Base-by-base conservation (phyloP, 2,888 invertebrate species). In the Philaethria dido region DNA sequence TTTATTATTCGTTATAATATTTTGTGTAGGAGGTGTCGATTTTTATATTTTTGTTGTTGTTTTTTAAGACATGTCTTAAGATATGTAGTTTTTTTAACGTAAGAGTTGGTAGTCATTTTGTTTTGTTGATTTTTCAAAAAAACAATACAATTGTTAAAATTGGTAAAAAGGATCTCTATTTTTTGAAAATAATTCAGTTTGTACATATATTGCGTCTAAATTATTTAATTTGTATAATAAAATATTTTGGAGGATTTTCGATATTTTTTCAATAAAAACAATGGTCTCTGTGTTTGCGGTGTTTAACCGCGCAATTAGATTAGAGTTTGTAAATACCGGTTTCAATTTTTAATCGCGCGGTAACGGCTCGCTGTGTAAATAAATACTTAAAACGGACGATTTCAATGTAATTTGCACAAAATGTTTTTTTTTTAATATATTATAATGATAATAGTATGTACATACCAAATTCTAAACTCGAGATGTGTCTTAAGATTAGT, bases 391-490 rank as follows among this genome's bases (percentile, higher is more conserved):
- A n/a, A 25, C 57, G 22, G 22, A 57, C 22, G 11, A 16, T n/a
- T n/a, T n/a, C n/a, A 52, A 29, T 52, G 29, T n/a, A 20, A 22
- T 22, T 57, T 22, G 55, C 55, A 55, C 55, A 55, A 55, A 39
- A 39, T 9, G 14, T 39, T 8, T 13, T 42, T n/a, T 25, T 42
- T 42, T 5, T n/a, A n/a, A 11, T 6, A 42, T 29, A 48, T 48
- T 14, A n/a, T n/a, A n/a, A n/a, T n/a, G n/a, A n/a, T n/a, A n/a
- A n/a, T n/a, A n/a, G n/a, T n/a, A n/a, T n/a, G 22, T 57, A 42
- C 3, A 25, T 39, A 57, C 11, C 29, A 52, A 52, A 52, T 16
- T 50, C 25, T 1, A 18, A 52, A 50, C n/a, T 2, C 18, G 22
- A 14, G n/a, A n/a, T n/a, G n/a, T n/a, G n/a, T n/a, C n/a, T n/a